A percentile compares a stretch with the other conserved stretches of the same genome.
Evolutionary conservation across 92 coral and sea anemone genomes (phyloP).

Genomic region (Epizoanthus illoricatus): DNA sequence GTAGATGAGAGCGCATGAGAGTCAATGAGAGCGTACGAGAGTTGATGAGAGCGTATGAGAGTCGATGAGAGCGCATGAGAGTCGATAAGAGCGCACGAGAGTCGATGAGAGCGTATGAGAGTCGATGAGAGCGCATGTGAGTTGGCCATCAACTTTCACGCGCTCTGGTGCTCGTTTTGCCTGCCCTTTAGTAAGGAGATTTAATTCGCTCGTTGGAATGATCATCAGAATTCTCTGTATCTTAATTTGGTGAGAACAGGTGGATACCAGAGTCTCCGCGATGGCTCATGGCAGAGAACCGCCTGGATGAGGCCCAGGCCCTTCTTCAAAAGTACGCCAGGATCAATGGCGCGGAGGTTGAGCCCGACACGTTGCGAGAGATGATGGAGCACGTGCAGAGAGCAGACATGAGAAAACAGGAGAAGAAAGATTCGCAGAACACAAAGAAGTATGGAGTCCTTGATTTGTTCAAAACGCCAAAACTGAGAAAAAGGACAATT

Average conservation of each 20-base stretch:
- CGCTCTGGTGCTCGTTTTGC: too few relatives aligned
- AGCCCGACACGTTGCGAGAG: conserved; percentile 45
- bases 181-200: too few relatives aligned
- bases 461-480: conserved; percentile 61
- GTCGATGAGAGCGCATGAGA: too few relatives aligned
- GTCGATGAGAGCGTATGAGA: too few relatives aligned
- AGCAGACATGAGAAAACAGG: conserved; percentile 41
- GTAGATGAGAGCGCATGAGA: too few relatives aligned
- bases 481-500: conserved; percentile 66
- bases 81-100: too few relatives aligned
- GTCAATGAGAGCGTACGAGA: too few relatives aligned
- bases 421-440: conserved; percentile 6
- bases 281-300: conserved; percentile 78
- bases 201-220: too few relatives aligned
- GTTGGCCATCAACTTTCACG: too few relatives aligned
- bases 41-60: too few relatives aligned
- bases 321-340: conserved; percentile 59
- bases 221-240: too few relatives aligned
- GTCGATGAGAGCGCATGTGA: too few relatives aligned
- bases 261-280: conserved; percentile 82
- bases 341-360: conserved; percentile 62
- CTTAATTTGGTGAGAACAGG: conserved; percentile 25
- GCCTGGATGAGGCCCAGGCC: conserved; percentile 64
- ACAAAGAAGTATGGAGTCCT: conserved; percentile 33
- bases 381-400: conserved; percentile 57